Evolutionary conservation across 23 tunicate genomes (phyloP).

Genomic region (Phallusia fumigata): DNA sequence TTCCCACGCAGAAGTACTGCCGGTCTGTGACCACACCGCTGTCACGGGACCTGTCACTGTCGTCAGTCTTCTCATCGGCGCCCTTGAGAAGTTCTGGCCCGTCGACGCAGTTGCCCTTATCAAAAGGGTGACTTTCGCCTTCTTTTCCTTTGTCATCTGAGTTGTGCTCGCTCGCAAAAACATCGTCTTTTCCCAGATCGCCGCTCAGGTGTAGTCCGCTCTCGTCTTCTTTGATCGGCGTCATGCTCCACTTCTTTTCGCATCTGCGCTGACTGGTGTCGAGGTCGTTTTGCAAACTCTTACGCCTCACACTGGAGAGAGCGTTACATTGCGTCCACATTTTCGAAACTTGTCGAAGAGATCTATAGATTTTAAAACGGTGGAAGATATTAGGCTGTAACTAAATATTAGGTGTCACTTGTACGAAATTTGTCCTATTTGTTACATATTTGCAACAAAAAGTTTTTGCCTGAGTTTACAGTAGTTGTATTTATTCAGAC

Average conservation of each 20-base stretch:
- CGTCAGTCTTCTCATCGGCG: background rate
- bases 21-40: constrained; percentile 15
- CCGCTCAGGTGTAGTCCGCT: background rate
- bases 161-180: background rate
- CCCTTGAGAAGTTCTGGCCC: background rate
- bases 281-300: background rate
- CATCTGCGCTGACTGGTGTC: background rate
- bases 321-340: constrained; percentile 33
- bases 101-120: background rate
- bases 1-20: constrained; percentile 16
- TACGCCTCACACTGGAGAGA: background rate
- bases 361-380: constrained; percentile 12
- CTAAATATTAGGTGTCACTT: no score
- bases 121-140: background rate
- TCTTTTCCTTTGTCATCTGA: background rate
- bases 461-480: no score
- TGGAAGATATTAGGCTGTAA: no score
- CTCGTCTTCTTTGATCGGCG: background rate
- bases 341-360: constrained; percentile 28
- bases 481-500: no score
- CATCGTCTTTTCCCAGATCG: constrained; percentile 12
- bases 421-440: no score
- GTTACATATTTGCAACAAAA: no score
- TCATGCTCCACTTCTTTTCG: background rate
- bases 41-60: constrained; percentile 4